Base-by-base conservation (phyloP, 2,113 vertebrate genomes). In the Cynoglossus semilaevis region DNA sequence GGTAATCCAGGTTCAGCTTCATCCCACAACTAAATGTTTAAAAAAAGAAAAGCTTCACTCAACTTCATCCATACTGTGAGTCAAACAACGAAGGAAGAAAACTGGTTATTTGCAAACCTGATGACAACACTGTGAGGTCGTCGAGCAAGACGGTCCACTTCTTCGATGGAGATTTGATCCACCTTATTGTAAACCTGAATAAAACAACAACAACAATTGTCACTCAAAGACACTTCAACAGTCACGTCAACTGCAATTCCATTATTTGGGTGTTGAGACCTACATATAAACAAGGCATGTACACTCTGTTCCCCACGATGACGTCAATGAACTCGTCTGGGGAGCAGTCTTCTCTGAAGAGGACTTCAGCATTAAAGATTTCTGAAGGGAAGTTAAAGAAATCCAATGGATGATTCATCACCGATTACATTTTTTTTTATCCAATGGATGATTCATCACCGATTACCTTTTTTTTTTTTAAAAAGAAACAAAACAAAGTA, bases 361-460 rank as follows among this genome's bases (percentile, higher is more conserved):
- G 93, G 6, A 99, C 94, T 70, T 99, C 97, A 0, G 97, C 97
- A 0, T 98, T 99, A 88, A 99, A 99, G 90, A 98, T 99, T 93
- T 99, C 97, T 98, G 87, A 77, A 74, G 51, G 17, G 51, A 53
- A 71, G 62, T 94, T 91, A 96, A 97, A 90, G 90, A 59, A 50
- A 29, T 40, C 2, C 14, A 9, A n/a, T 6, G 12, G 9, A 15
- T 14, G 7, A 9, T 13, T 11, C 10, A 41, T 38, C n/a, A n/a
- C n/a, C n/a, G n/a, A n/a, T n/a, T n/a, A n/a, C n/a, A n/a, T n/a
- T n/a, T n/a, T n/a, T n/a, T n/a, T n/a, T n/a, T n/a, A 29, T 40
- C 2, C 14, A 9, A n/a, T 6, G 12, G 9, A 15, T 14, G 7
- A 9, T 13, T 11, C 10, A 41, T n/a, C n/a, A n/a, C n/a, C n/a